Percentiles rank a stretch among this genome's conserved stretches.
phyloP scores from a whole-genome alignment of 2,888 invertebrate species.

The Harmothoe impar region DNA sequence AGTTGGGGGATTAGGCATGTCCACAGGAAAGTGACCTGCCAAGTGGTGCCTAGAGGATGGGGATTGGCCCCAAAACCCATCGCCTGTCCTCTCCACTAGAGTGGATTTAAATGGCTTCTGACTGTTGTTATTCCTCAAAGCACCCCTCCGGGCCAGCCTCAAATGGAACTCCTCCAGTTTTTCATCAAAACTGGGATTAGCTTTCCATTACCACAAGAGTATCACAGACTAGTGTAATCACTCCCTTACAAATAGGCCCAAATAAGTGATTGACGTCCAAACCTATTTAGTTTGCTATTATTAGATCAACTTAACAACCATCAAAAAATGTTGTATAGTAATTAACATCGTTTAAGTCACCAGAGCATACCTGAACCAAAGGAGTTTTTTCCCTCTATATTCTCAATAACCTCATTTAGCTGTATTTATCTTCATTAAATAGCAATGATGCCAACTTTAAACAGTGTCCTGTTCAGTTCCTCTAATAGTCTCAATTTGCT shows the following conservation, averaged over 20 bases:
- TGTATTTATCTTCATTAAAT: not conserved
- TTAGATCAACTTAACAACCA: not conserved
- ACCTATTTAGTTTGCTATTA: constrained; percentile 10
- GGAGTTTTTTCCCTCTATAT: not conserved
- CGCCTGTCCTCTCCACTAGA: not conserved
- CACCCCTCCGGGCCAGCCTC: not conserved
- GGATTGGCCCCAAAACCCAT: too few relatives aligned
- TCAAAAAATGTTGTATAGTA: not conserved
- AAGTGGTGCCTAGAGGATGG: too few relatives aligned
- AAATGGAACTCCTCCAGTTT: not conserved
- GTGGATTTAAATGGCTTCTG: constrained; percentile 6
- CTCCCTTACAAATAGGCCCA: not conserved
- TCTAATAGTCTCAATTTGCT: not conserved
- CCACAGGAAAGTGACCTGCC: too few relatives aligned
- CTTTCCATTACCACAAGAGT: constrained; percentile 28
- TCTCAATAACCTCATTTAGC: too few relatives aligned
- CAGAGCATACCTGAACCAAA: constrained; percentile 10
- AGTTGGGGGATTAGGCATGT: too few relatives aligned
- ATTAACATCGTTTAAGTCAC: constrained; percentile 9
- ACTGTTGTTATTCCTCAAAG: constrained; percentile 1
- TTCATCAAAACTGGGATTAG: not conserved
- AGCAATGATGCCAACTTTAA: not conserved
- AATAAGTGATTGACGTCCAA: not conserved
- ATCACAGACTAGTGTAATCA: not conserved
- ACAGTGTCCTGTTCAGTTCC: not conserved